Percentiles rank a stretch among this genome's conserved stretches.
phyloP scores from a whole-genome alignment of 2,113 vertebrate species.

The Pelobates fuscus region DNA sequence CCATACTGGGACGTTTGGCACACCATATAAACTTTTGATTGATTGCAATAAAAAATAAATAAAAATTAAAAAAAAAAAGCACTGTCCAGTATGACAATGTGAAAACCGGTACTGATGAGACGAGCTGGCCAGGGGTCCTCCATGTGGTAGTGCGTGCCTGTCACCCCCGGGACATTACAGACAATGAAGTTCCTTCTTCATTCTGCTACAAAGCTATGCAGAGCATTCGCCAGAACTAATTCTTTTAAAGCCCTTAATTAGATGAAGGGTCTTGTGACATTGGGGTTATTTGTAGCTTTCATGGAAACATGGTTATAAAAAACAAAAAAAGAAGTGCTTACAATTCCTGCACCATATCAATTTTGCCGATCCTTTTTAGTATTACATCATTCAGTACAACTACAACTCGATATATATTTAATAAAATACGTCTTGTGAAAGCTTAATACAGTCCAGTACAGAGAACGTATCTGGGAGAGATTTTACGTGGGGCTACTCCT shows the following conservation, averaged over 20 bases:
- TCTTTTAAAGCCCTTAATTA: conserved; percentile 13
- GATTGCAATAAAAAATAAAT: background rate
- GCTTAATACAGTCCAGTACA: too few species aligned
- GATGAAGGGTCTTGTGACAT: conserved; percentile 18
- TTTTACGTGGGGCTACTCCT: too few species aligned
- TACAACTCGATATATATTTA: too few species aligned
- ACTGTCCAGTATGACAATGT: background rate
- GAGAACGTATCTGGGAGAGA: too few species aligned
- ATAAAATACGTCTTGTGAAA: too few species aligned
- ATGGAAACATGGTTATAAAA: background rate
- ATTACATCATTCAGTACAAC: too few species aligned
- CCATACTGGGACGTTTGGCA: background rate
- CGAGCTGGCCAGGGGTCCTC: background rate
- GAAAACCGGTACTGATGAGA: background rate
- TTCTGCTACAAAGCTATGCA: conserved; percentile 24
- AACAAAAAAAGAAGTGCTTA: too few species aligned
- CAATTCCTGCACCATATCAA: background rate
- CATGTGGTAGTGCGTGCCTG: conserved; percentile 7
- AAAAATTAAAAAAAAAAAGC: background rate
- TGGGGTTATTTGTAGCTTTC: conserved; percentile 2
- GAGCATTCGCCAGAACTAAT: conserved; percentile 45
- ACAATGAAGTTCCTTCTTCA: conserved; percentile 31
- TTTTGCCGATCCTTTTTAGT: background rate
- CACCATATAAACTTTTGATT: background rate
- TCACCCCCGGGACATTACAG: conserved; percentile 16